phyloP scores from a whole-genome alignment of 2,113 vertebrate species.

The Myocastor coypus region DNA sequence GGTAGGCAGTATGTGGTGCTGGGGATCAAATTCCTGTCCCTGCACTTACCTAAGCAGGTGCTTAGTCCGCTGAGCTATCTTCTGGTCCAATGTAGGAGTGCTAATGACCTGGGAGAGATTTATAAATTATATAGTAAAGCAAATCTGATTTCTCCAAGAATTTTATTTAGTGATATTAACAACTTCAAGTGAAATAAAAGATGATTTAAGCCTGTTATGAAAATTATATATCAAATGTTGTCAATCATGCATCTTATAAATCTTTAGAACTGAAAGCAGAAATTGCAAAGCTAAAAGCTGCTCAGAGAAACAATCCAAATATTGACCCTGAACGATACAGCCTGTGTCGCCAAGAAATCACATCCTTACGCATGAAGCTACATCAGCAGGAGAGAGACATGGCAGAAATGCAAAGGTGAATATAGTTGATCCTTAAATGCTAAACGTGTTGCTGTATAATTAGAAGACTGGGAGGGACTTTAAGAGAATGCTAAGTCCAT shows the following conservation, averaged over 20 bases:
- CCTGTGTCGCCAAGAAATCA: conserved; percentile 93
- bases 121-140: background rate
- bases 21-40: too few relatives aligned
- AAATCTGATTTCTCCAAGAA: background rate
- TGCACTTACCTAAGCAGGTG: too few relatives aligned
- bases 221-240: background rate
- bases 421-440: background rate
- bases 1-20: too few relatives aligned
- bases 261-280: conserved; percentile 95
- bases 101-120: background rate
- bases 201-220: background rate
- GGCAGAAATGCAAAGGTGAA: conserved; percentile 93
- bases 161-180: conserved; percentile 12
- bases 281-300: conserved; percentile 95
- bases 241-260: background rate
- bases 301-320: conserved; percentile 90
- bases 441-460: background rate
- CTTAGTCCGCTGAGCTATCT: too few relatives aligned
- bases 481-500: fast-evolving
- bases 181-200: background rate
- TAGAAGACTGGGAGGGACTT: background rate
- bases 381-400: conserved; percentile 94
- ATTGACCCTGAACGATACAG: conserved; percentile 92
- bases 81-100: background rate
- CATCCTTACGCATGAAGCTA: conserved; percentile 89